Conservation (phyloP, 1,140 invertebrate species). For the Halesus radiatus region DNA sequence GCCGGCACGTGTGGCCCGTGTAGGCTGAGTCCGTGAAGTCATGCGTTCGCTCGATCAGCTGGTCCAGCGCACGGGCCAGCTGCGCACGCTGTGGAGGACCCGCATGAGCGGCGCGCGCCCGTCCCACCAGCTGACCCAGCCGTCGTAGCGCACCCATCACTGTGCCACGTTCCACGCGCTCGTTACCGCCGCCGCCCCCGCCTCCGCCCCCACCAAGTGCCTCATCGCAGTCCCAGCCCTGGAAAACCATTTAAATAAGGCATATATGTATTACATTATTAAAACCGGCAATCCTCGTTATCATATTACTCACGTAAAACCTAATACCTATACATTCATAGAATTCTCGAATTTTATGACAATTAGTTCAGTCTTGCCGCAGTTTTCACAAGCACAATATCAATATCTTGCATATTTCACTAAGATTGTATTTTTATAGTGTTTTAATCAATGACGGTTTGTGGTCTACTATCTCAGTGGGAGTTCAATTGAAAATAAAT, state of each 20-base stretch:
- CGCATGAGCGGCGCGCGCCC: conserved; percentile 65
- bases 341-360: no score
- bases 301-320: no score
- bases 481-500: no score
- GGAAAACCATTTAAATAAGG: not conserved
- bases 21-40: conserved; percentile 99
- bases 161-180: conserved; percentile 63
- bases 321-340: no score
- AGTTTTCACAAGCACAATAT: no score
- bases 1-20: conserved; percentile 96
- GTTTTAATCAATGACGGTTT: no score
- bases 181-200: conserved; percentile 63
- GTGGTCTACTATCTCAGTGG: no score
- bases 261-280: no score
- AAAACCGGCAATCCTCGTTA: no score
- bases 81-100: conserved; percentile 79
- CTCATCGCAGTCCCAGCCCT: conserved; percentile 55
- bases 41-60: conserved; percentile 94
- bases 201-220: conserved; percentile 30
- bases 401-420: no score
- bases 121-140: conserved; percentile 65
- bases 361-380: no score
- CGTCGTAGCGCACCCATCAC: conserved; percentile 67
- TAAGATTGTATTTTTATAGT: no score
- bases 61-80: conserved; percentile 86